Base-by-base conservation (phyloP, 2,888 invertebrate species). In the Nycteola revayana region DNA sequence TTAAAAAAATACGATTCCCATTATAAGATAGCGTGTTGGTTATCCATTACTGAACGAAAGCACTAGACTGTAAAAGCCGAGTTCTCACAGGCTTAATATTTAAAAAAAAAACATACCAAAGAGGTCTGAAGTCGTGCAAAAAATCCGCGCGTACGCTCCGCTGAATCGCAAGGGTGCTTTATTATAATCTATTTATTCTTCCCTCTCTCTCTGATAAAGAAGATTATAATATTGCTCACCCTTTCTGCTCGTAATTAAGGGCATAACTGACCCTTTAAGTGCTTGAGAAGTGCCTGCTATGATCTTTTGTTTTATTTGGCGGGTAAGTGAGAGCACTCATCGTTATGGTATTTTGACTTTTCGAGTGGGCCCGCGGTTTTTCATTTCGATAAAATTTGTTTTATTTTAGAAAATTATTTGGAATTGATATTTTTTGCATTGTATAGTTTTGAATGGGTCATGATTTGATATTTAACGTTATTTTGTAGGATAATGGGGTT, bases 281-380 rank as follows among this genome's bases (percentile, higher is more conserved):
- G 62, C 71, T 73, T 74, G 69, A 75, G 73, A 73, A 80, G 83
- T 69, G 74, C 76, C 76, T 78, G 74, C 80, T 79, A 66, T 79
- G 79, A 78, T 76, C 74, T 71, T 75, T 86, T 86, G 80, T 86
- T 72, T 84, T 75, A 76, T 77, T 77, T 74, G 51, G 51, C 40
- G 55, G 55, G 71, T 66, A 66, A 65, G 54, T 48, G 49, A 77
- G 76, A 49, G 62, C 66, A 42, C 74, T 83, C 70, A 56, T 42
- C 46, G 44, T 45, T 56, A 21, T 63, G 54, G 50, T 60, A 41
- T 51, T 62, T 75, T 76, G 76, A 78, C 74, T 76, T 72, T 74
- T 42, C 52, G 47, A 55, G 37, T 35, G 39, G 47, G 49, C 37
- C 44, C 45, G 52, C 57, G 21, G 50, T 54, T 58, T 36, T 4